Base-by-base conservation (phyloP, 1,140 invertebrate species). In the Helicoverpa zea region DNA sequence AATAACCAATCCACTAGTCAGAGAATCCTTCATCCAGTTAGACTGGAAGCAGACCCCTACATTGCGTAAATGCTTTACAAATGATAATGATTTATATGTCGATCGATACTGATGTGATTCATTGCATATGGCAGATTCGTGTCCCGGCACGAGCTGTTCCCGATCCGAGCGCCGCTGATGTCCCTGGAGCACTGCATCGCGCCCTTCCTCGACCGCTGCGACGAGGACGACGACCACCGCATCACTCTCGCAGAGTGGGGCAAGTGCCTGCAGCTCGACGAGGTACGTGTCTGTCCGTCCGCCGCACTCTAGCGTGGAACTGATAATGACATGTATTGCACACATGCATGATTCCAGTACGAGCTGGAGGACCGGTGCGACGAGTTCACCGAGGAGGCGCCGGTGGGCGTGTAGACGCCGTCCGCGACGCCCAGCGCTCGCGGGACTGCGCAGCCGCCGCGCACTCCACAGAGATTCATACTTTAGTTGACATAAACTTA, bases 141-240 rank as follows among this genome's bases (percentile, higher is more conserved):
- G 3, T 99, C 98, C 4, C 97, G 98, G 52, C 98, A 99, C 95
- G 98, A 99, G 94, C 95, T 99, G 74, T 99, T 99, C 96, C 98
- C 98, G 14, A 98, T 99, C 87, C 96, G 98, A 59, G 98, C 98
- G 49, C 98, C 98, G 0, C 95, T 99, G 49, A 97, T 99, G 96
- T 97, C 98, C 16, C 96, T 99, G 90, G 98, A 99, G 94, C 98
- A 99, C 87, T 96, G 98, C 95, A 99, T 99, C 90, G 98, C 98
- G 61, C 98, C 98, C n/a, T 99, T 99, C 96, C 96, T 99, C 47
- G 97, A 99, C 92, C 96, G 96, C 3, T 99, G 98, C 91, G 98
- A 99, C 91, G 94, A 93, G 11, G 96, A 99, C 92, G 96, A 97
- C 84, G 97, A 99, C 94, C 98, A 99, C 92, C 97, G 97, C 90